phyloP scores from a whole-genome alignment of 23 tunicate genomes.

The Phallusia fumigata region DNA sequence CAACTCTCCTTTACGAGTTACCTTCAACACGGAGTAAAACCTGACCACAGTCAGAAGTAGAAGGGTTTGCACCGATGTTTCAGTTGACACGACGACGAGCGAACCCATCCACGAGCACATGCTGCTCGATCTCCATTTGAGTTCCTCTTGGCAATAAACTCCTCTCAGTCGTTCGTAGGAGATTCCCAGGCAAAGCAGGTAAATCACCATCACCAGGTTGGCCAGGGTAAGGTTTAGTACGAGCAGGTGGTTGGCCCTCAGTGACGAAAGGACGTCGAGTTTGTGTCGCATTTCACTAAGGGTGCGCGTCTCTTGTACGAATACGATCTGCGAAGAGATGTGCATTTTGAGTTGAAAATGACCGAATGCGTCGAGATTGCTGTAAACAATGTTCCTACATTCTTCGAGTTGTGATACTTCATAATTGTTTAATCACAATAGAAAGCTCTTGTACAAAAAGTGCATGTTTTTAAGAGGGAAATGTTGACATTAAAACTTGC shows the following conservation, averaged over 20 bases:
- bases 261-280: slow-evolving; percentile 14
- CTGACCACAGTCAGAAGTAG: slow-evolving; percentile 19
- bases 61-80: slow-evolving; percentile 28
- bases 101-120: slow-evolving; percentile 44
- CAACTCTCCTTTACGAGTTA: no score
- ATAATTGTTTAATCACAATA: no score
- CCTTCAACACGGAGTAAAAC: slow-evolving; percentile 25
- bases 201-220: slow-evolving; percentile 31
- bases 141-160: slow-evolving; percentile 22
- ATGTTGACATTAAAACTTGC: no score
- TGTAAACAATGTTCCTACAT: no score
- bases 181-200: slow-evolving; percentile 30
- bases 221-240: slow-evolving; percentile 28
- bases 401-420: no score
- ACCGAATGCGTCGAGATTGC: no score
- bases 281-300: neutral
- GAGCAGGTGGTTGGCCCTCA: slow-evolving; percentile 35
- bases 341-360: no score
- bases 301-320: slow-evolving; percentile 17
- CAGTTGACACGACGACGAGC: slow-evolving; percentile 11
- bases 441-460: no score
- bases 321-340: slow-evolving; percentile 21
- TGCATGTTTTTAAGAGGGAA: no score
- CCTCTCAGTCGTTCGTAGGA: slow-evolving; percentile 29
- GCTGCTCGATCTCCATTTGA: slow-evolving; percentile 29